Conservation (phyloP, 2,113 vertebrate species). For the Platanista minor region DNA sequence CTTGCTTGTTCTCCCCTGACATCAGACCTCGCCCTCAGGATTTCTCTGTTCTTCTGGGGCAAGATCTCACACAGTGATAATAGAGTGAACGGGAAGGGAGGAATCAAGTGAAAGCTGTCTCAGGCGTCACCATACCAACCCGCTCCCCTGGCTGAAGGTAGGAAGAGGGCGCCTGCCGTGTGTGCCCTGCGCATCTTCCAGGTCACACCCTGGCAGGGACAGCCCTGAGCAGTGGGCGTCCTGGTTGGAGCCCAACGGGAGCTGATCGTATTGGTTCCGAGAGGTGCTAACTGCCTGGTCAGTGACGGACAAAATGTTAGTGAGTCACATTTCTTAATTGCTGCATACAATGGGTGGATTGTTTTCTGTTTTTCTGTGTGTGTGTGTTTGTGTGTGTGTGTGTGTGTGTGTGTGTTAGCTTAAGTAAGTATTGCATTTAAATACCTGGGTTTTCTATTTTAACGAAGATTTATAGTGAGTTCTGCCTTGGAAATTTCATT, state of each 20-base stretch:
- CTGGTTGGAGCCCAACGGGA: rapidly evolving
- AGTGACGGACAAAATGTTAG: neutral
- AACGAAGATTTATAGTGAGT: neutral
- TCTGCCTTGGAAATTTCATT: neutral
- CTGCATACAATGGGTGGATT: neutral
- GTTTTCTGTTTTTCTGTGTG: neutral
- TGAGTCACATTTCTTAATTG: neutral
- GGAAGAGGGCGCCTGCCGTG: neutral
- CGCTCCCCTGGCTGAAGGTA: rapidly evolving
- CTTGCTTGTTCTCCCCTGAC: slow-evolving; percentile 57
- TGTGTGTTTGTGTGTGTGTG: neutral
- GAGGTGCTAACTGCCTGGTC: neutral
- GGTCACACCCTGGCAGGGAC: neutral
- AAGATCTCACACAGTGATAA: slow-evolving; percentile 61
- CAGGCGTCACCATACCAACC: slow-evolving; percentile 50
- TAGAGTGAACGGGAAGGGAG: neutral
- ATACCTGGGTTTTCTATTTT: neutral
- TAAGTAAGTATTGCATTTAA: neutral
- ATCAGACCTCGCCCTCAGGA: slow-evolving; percentile 59
- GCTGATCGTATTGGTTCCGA: neutral
- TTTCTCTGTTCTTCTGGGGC: slow-evolving; percentile 52
- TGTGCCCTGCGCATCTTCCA: rapidly evolving
- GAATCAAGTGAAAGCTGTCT: neutral
- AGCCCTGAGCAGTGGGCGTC: neutral
- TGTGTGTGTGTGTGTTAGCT: neutral